Conservation (phyloP, 2,113 vertebrate species). For the Rhabdornis inornatus region DNA sequence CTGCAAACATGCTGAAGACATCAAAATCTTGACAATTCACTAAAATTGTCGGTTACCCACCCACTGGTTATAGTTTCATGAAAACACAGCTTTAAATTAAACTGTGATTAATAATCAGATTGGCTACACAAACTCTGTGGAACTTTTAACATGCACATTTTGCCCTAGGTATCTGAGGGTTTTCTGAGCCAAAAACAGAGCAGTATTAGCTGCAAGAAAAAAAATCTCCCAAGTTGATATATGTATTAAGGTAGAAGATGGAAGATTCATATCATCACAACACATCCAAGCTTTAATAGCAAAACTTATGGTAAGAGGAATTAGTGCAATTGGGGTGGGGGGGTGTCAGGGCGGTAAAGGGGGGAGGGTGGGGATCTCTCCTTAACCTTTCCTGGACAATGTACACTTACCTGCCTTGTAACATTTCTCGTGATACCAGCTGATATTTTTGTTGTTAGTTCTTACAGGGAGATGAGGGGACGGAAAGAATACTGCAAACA, state of each 20-base stretch:
- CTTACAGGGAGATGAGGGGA: background rate
- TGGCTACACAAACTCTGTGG: background rate
- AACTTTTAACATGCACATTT: constrained; percentile 2
- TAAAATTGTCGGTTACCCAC: background rate
- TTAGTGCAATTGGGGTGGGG: background rate
- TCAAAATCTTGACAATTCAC: background rate
- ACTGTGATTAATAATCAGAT: background rate
- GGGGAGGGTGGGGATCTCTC: background rate
- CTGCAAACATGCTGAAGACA: background rate
- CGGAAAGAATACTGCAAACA: background rate
- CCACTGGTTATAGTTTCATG: background rate
- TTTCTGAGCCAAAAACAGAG: background rate
- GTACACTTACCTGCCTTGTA: background rate
- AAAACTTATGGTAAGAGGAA: background rate
- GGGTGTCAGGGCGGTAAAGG: background rate
- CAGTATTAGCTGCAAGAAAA: background rate
- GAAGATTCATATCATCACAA: background rate
- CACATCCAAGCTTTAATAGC: background rate
- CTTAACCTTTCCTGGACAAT: background rate
- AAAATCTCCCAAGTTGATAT: background rate
- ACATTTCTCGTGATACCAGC: background rate
- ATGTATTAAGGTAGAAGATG: background rate
- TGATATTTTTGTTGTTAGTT: background rate
- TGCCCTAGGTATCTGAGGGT: background rate
- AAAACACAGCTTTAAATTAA: background rate